These are phyloP conservation scores for Caenorhabditis imperialis DNA, from an alignment of 2,888 invertebrate genomes.

Conservation along the genomic window DNA sequence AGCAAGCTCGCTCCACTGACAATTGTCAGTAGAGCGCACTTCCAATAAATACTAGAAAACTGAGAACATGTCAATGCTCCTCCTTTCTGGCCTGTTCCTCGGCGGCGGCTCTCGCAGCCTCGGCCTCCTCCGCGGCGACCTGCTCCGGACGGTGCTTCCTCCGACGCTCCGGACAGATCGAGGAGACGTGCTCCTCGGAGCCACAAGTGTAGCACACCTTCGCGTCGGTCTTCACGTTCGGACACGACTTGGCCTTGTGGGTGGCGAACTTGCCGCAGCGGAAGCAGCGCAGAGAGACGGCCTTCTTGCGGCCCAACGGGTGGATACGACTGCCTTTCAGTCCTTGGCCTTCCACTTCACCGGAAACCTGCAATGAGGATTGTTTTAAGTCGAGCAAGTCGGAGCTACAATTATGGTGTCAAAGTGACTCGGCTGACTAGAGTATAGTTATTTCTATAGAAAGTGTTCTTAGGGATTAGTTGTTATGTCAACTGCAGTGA, in stretches of 20 bases:
- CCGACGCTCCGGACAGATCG: conserved; percentile 50
- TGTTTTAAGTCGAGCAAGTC: no score
- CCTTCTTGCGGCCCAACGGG: conserved; percentile 52
- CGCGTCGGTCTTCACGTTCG: conserved; percentile 47
- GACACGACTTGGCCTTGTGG: conserved; percentile 59
- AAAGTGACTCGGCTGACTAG: no score
- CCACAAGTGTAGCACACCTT: conserved; percentile 61
- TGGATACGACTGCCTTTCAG: conserved; percentile 50
- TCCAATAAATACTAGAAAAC: no score
- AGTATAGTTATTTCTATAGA: no score
- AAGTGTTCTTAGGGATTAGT: no score
- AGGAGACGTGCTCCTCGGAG: conserved; percentile 56
- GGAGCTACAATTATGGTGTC: no score
- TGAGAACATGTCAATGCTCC: not conserved
- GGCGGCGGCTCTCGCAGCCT: conserved; percentile 26
- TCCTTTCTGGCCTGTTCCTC: conserved; percentile 1
- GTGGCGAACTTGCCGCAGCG: conserved; percentile 59
- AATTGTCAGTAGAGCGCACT: no score
- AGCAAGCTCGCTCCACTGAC: no score
- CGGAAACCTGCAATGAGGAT: conserved; percentile 60
- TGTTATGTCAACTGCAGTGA: no score
- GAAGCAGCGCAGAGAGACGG: conserved; percentile 56
- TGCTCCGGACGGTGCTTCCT: conserved; percentile 44
- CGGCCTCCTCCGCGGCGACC: conserved; percentile 44
- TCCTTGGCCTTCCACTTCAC: conserved; percentile 39